Conservation (phyloP, 37 sponge, comb jelly and placozoan genomes). For the Beroe forskalii region DNA sequence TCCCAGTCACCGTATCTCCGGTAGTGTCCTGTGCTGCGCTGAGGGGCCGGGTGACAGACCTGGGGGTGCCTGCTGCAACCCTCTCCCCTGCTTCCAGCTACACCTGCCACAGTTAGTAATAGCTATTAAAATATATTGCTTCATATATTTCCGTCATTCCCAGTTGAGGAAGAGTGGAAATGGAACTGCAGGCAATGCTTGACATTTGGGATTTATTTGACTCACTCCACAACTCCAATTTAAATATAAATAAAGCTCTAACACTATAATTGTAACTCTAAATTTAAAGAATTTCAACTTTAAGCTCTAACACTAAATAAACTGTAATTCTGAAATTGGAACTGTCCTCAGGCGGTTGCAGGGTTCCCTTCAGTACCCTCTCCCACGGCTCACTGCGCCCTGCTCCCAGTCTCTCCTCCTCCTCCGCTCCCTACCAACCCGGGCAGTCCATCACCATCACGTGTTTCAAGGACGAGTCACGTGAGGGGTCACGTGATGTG, state of each 20-base stretch:
- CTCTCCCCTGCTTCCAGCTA: slow-evolving; percentile 12
- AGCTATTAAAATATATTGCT: too few species aligned
- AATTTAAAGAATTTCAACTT: too few species aligned
- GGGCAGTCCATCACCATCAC: slow-evolving; percentile 26
- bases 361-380: slow-evolving; percentile 14
- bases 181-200: too few species aligned
- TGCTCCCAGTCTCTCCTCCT: not conserved
- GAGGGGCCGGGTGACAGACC: not conserved
- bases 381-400: slow-evolving; percentile 13
- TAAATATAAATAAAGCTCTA: too few species aligned
- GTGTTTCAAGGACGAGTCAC: not conserved
- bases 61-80: slow-evolving; percentile 12
- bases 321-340: too few species aligned
- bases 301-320: too few species aligned
- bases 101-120: not conserved
- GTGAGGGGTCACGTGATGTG: not conserved
- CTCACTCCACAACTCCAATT: too few species aligned
- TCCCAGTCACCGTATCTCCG: slow-evolving; percentile 29
- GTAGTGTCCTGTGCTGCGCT: not conserved
- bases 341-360: slow-evolving; percentile 38
- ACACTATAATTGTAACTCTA: too few species aligned
- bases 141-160: too few species aligned
- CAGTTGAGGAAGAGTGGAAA: too few species aligned
- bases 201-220: too few species aligned
- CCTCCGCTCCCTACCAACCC: not conserved